Percentiles rank a stretch among this genome's conserved stretches.
Evolutionary conservation across 2,797 vertebrate species (phyloP).

Genomic region (Sebastes vulpes): DNA sequence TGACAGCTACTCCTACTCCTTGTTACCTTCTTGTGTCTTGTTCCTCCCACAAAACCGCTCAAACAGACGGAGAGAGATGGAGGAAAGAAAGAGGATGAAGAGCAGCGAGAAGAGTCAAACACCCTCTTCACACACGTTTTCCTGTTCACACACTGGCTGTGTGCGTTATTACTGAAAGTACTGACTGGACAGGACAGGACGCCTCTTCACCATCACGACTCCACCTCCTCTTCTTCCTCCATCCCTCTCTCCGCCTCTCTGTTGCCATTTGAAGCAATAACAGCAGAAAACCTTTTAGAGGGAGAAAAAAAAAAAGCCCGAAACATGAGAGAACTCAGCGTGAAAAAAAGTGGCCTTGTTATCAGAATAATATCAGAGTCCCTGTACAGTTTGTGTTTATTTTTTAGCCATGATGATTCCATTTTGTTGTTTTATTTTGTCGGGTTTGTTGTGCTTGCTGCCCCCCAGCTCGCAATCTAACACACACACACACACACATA

Average conservation of each 20-base stretch:
- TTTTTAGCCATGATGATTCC: conserved; percentile 71
- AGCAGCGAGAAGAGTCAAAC: neutral
- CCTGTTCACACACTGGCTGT: neutral
- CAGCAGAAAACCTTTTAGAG: conserved; percentile 67
- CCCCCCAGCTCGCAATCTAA: conserved; percentile 34
- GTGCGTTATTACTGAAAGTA: neutral
- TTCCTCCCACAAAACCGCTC: conserved; percentile 2
- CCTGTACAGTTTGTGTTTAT: conserved; percentile 73
- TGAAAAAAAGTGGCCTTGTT: conserved; percentile 87
- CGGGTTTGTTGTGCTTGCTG: conserved; percentile 55
- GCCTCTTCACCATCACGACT: conserved; percentile 25
- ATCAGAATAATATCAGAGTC: conserved; percentile 66
- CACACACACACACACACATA: conserved; percentile 23
- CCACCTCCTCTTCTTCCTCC: conserved; percentile 34
- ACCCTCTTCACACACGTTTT: conserved; percentile 1
- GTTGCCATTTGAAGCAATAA: conserved; percentile 85
- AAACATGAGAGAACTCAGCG: conserved; percentile 52
- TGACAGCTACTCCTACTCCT: conserved; percentile 8
- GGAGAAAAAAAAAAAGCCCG: conserved; percentile 29
- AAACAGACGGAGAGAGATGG: conserved; percentile 14
- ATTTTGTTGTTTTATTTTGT: conserved; percentile 60
- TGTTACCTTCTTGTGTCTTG: conserved; percentile 11
- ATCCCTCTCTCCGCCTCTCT: conserved; percentile 50
- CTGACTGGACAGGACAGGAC: conserved; percentile 3
- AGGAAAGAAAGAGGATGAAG: neutral